phyloP scores from a whole-genome alignment of 2,888 invertebrate genomes.

The Drosophila prolongata region DNA sequence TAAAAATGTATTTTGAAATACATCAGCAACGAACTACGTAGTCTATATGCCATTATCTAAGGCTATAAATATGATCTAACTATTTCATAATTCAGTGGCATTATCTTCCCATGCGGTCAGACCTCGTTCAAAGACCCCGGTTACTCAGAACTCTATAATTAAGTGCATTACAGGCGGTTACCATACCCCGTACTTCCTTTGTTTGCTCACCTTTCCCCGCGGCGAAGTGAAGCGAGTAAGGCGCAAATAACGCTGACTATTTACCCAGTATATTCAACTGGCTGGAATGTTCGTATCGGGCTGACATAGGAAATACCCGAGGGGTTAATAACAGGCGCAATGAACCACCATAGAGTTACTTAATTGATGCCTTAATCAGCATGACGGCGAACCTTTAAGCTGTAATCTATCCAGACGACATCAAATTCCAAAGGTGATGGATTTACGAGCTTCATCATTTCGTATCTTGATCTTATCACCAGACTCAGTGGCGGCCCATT shows the following conservation, averaged over 20 bases:
- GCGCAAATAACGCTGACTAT: slow-evolving; percentile 60
- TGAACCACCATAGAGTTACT: slow-evolving; percentile 25
- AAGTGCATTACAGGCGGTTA: slow-evolving; percentile 18
- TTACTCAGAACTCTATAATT: slow-evolving; percentile 39
- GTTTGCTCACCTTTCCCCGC: slow-evolving; percentile 32
- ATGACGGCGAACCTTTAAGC: slow-evolving; percentile 34
- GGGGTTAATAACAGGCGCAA: slow-evolving; percentile 33
- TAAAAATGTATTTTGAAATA: too few species aligned
- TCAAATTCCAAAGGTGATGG: slow-evolving; percentile 29
- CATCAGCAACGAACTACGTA: background rate
- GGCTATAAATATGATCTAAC: background rate
- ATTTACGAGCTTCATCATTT: slow-evolving; percentile 14
- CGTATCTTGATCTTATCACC: slow-evolving; percentile 24
- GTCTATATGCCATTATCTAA: background rate
- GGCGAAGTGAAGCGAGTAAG: slow-evolving; percentile 20
- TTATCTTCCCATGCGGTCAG: background rate
- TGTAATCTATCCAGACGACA: slow-evolving; percentile 18
- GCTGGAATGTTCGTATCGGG: slow-evolving; percentile 15
- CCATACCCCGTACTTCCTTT: slow-evolving; percentile 19
- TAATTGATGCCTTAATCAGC: slow-evolving; percentile 41
- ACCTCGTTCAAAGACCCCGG: slow-evolving; percentile 20
- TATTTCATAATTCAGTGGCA: slow-evolving; percentile 4
- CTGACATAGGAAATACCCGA: slow-evolving; percentile 33
- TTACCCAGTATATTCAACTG: slow-evolving; percentile 43
- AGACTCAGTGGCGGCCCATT: slow-evolving; percentile 19